phyloP scores from a whole-genome alignment of 1,140 invertebrate species.

The Cotesia glomerata region DNA sequence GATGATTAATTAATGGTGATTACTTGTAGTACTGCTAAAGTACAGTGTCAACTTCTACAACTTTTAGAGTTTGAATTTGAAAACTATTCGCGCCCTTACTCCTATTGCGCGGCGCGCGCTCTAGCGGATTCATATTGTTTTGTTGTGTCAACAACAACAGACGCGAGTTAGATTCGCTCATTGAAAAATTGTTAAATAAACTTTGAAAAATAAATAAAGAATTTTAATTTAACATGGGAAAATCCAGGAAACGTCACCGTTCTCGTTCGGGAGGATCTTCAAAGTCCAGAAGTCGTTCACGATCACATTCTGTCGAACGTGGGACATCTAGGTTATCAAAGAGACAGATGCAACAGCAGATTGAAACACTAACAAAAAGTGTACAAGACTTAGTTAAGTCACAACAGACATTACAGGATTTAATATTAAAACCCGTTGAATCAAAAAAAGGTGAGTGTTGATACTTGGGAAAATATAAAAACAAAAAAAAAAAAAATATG shows the following conservation, averaged over 20 bases:
- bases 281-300: background rate
- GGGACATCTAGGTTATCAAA: too few relatives aligned
- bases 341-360: background rate
- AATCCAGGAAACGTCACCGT: background rate
- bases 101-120: background rate
- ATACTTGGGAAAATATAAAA: background rate
- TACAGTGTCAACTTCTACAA: conserved; percentile 20
- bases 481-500: background rate
- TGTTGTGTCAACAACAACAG: conserved; percentile 9
- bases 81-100: too few relatives aligned
- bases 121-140: conserved; percentile 14
- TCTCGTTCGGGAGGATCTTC: background rate
- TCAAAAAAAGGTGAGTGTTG: background rate
- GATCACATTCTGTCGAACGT: too few relatives aligned
- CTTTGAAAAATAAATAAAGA: background rate
- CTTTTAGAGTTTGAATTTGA: conserved; percentile 15
- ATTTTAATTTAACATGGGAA: background rate
- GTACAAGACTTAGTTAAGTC: background rate
- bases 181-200: background rate
- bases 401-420: background rate
- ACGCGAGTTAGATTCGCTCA: background rate
- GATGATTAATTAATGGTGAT: background rate
- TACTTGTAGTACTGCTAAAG: conserved; percentile 20
- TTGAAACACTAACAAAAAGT: background rate
- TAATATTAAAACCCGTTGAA: background rate